Conservation (phyloP, 1,140 invertebrate genomes). For the Nasonia longicornis region DNA sequence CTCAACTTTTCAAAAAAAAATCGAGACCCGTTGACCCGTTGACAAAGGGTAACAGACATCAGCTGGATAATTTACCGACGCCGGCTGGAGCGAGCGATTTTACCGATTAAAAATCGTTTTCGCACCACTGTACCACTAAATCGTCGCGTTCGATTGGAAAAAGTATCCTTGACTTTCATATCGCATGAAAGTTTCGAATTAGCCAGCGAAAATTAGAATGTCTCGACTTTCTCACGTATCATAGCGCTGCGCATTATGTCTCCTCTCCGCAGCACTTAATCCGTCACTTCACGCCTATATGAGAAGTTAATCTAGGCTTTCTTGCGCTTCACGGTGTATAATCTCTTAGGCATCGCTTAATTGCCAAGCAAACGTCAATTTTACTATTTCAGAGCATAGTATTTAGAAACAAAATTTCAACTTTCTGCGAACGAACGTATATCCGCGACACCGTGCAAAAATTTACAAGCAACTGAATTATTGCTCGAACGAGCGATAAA, state of each 20-base stretch:
- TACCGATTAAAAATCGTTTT: conserved; percentile 36
- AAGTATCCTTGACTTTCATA: conserved; percentile 12
- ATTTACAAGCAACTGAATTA: not conserved
- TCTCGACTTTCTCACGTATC: conserved; percentile 11
- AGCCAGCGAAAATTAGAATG: conserved; percentile 39
- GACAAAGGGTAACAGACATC: not conserved
- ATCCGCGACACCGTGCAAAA: too few species aligned
- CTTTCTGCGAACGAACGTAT: too few species aligned
- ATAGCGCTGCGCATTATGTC: not conserved
- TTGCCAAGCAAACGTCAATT: not conserved
- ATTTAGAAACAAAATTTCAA: not conserved
- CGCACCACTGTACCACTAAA: not conserved
- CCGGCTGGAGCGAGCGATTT: conserved; percentile 1
- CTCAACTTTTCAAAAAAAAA: not conserved
- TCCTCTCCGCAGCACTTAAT: not conserved
- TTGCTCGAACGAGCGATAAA: not conserved
- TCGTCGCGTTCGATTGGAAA: not conserved
- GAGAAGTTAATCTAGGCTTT: not conserved
- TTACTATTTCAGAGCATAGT: not conserved
- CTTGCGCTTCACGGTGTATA: not conserved
- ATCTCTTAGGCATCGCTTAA: too few species aligned
- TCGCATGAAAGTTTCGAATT: conserved; percentile 30
- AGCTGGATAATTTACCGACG: conserved; percentile 23
- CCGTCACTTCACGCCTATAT: not conserved
- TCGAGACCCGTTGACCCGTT: not conserved